Evolutionary conservation across 2,113 vertebrate species (phyloP), one percentile per base, ranked within the genome.

Genomic region (Tragelaphus scriptus): DNA sequence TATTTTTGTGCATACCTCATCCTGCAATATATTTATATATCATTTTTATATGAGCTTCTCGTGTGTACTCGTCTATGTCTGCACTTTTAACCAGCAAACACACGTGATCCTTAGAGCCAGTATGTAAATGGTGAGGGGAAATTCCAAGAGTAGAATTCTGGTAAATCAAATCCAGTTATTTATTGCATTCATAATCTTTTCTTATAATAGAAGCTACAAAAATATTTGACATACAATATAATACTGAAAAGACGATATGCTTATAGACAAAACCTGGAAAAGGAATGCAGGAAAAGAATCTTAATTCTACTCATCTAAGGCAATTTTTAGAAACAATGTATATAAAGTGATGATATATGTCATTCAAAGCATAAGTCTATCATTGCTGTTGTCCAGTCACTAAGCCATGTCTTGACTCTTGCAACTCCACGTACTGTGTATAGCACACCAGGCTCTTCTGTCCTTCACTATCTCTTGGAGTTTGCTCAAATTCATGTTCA

Each of bases 161-260:
- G 97, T 91, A 21, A 98, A 81, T 65, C 28, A 58, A 94, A 93
- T 88, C 61, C 91, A 97, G 91, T 93, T 95, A 94, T 91, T 97
- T 93, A 94, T 53, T 81, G 32, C 55, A 79, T 10, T 94, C 44
- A 44, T 88, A 71, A 77, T 91, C 85, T 95, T 94, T 96, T 94
- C 80, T 95, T 87, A 40, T 61, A 85, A 79, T 36, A 94, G 85
- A 77, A 51, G 19, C 47, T 61, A n/a, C 36, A 68, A 58, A 96
- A 84, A 91, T 93, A 96, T 68, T 65, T 87, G 49, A 82, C 36
- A 58, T 77, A 59, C 13, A 32, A 23, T 36, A 26, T 55, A 65
- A 85, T 23, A 85, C n/a, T 91, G 61, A 94, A 89, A 79, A 93
- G 40, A 59, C 14, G 65, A 81, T 51, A 91, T 3, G n/a, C 56